phyloP scores from a whole-genome alignment of 1,140 invertebrate species.

The Stegodyphus dumicola region DNA sequence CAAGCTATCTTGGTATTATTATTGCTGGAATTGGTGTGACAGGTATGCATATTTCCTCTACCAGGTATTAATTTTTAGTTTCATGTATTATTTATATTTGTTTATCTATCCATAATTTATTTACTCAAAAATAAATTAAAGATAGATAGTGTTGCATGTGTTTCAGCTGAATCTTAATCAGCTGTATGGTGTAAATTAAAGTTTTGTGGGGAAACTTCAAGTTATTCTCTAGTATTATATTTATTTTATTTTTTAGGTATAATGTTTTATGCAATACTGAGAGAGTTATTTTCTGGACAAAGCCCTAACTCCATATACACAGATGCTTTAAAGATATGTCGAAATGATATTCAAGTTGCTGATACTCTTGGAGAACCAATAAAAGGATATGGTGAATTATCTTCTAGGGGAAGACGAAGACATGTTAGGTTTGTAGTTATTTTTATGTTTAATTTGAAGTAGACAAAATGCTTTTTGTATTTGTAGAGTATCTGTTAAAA shows the following conservation, averaged over 20 bases:
- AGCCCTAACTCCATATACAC: constrained; percentile 87
- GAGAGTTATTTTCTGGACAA: constrained; percentile 86
- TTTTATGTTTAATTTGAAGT: too few relatives aligned
- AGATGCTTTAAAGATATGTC: constrained; percentile 80
- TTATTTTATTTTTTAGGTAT: constrained; percentile 68
- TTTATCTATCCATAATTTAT: background rate
- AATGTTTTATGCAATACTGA: constrained; percentile 84
- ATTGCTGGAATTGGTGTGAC: constrained; percentile 81
- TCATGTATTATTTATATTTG: background rate
- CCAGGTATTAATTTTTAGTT: background rate
- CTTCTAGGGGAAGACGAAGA: constrained; percentile 77
- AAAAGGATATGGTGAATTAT: constrained; percentile 87
- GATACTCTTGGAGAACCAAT: constrained; percentile 86
- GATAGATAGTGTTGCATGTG: background rate
- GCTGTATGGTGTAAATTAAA: background rate
- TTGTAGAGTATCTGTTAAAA: too few relatives aligned
- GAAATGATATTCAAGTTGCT: constrained; percentile 76
- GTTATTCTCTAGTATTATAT: background rate
- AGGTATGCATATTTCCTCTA: constrained; percentile 64
- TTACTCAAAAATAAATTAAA: background rate
- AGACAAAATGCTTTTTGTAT: too few relatives aligned
- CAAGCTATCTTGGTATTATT: constrained; percentile 84
- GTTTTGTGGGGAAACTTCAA: background rate
- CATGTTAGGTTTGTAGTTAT: constrained; percentile 74
- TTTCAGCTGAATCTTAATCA: background rate